A percentile compares a stretch with the other conserved stretches of the same genome.
phyloP scores from a whole-genome alignment of 1,140 invertebrate species.

The Aphelenchoides besseyi region DNA sequence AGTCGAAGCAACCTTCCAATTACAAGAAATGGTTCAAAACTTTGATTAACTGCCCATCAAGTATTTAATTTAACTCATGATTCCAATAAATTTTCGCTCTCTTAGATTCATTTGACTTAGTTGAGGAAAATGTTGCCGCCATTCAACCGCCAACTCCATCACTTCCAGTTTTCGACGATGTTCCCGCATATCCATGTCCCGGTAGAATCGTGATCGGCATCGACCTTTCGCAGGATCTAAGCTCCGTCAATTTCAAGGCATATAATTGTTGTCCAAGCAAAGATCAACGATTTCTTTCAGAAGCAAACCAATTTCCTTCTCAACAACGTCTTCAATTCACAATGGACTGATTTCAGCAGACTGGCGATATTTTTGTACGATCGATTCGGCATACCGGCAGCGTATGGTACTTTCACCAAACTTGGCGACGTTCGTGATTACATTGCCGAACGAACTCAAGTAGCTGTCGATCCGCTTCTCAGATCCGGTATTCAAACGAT shows the following conservation, averaged over 20 bases:
- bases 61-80: too few relatives aligned
- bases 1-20: too few relatives aligned
- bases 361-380: too few relatives aligned
- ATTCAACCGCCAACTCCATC: not conserved
- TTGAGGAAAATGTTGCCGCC: not conserved
- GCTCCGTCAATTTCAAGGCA: not conserved
- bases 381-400: too few relatives aligned
- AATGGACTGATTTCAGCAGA: not conserved
- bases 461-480: too few relatives aligned
- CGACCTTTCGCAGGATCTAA: not conserved
- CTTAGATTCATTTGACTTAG: too few relatives aligned
- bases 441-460: too few relatives aligned
- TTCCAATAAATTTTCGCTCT: too few relatives aligned
- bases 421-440: too few relatives aligned
- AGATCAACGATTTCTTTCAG: slow-evolving; percentile 5
- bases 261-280: not conserved
- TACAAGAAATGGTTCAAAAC: too few relatives aligned
- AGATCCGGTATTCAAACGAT: not conserved
- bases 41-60: too few relatives aligned
- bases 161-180: not conserved
- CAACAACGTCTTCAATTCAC: not conserved
- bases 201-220: not conserved
- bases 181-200: not conserved
- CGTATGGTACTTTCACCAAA: too few relatives aligned
- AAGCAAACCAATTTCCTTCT: not conserved